Percentiles rank a stretch among this genome's conserved stretches.
phyloP scores from a whole-genome alignment of 2,797 vertebrate species.

The Myotis findleyi region DNA sequence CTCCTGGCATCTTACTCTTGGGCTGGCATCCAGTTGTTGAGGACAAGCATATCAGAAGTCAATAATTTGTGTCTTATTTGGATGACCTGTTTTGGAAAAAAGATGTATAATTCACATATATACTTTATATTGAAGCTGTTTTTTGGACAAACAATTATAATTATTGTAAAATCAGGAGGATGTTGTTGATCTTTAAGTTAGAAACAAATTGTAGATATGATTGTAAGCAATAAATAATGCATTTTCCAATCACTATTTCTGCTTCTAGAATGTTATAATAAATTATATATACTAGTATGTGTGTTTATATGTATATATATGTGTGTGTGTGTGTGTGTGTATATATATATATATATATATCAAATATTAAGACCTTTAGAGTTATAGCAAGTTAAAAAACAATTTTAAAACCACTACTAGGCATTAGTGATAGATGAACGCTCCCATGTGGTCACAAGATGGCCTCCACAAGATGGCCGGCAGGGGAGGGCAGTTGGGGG shows the following conservation, averaged over 20 bases:
- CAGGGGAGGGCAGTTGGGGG: too few species aligned
- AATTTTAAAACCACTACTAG: slow-evolving; percentile 24
- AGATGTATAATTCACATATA: not conserved
- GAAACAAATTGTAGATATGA: not conserved
- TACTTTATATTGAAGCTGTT: not conserved
- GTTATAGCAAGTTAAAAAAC: not conserved
- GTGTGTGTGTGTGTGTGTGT: too few species aligned
- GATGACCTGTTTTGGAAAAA: not conserved
- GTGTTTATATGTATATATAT: too few species aligned
- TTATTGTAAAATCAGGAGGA: not conserved
- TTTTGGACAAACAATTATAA: not conserved
- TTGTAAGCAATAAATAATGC: slow-evolving; percentile 6
- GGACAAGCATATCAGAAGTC: not conserved
- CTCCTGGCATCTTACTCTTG: not conserved
- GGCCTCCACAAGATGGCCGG: too few species aligned
- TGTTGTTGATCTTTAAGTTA: slow-evolving; percentile 40
- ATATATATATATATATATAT: not conserved
- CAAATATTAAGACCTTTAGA: not conserved
- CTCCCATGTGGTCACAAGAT: too few species aligned
- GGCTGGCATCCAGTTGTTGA: not conserved
- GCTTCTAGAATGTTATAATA: slow-evolving; percentile 20
- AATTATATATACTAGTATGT: not conserved
- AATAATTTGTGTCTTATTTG: not conserved
- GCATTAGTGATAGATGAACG: not conserved
- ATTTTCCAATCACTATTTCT: slow-evolving; percentile 7